Evolutionary conservation across 1,140 invertebrate genomes (phyloP), one percentile per base, ranked within the genome.

Genomic region (Polypedilum pembai): DNA sequence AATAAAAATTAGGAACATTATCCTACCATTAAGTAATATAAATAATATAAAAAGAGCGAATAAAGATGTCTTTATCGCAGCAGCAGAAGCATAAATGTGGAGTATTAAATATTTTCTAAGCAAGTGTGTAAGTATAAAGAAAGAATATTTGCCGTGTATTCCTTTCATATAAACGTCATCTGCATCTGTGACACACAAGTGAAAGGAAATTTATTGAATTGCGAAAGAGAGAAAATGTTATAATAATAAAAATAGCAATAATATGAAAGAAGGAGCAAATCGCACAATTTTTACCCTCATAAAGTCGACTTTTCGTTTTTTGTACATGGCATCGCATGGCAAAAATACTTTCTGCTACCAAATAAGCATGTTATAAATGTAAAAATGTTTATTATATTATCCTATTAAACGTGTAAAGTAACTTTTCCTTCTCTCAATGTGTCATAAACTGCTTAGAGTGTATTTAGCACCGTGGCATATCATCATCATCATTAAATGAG

Each of bases 351-450:
- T 20, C 65, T 8, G 1, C 24, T 33, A 33, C 24, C 24, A 33
- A 56, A 56, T 56, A 56, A 69, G 65, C 65, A 69, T 69, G 65
- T 69, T 69, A 69, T 69, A 69, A 69, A 69, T 69, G 65, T 69
- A 69, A 69, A 69, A 69, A 20, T 69, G 65, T 69, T 69, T 69
- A 69, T 69, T 69, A 69, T 69, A 69, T 69, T 18, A 69, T 69
- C 65, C 65, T 21, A 69, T 69, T 69, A 69, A 69, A 69, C 65
- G 65, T 69, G 65, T 69, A 69, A 69, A 69, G 20, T 69, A 21
- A 69, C 65, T 69, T 21, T 69, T 21, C 12, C 7, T 18, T 18
- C 17, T 18, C 20, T 21, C 65, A 21, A 40, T 40, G 45, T 56
- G 45, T 56, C 45, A 56, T 56, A 56, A 56, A 56, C 45, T 56